These are phyloP conservation scores for Pelecanoides urinatrix DNA, from an alignment of 2,113 vertebrate species.

Conservation along the genomic window DNA sequence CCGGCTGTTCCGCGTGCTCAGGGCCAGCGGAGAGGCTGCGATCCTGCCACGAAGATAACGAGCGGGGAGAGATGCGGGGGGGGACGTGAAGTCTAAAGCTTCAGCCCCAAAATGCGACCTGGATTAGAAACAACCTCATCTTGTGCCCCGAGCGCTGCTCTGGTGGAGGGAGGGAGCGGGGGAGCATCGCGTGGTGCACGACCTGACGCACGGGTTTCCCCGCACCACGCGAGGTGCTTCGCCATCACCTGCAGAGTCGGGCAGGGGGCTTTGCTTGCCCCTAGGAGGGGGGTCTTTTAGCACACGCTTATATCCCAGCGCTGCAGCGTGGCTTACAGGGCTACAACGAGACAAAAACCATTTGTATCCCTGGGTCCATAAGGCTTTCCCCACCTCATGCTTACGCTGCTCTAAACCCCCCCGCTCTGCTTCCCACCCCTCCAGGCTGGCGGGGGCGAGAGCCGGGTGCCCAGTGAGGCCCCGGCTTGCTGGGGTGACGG, in stretches of 20 bases:
- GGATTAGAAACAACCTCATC: not conserved
- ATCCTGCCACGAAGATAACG: accelerated
- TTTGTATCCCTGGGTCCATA: not conserved
- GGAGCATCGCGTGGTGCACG: accelerated
- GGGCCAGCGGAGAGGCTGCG: not conserved
- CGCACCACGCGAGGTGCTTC: not conserved
- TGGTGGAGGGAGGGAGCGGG: not conserved
- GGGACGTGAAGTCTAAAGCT: not conserved
- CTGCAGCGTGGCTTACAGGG: not conserved
- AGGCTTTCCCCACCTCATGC: no score
- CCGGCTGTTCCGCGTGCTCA: accelerated
- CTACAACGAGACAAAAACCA: accelerated
- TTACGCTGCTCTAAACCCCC: not conserved
- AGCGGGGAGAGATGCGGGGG: not conserved
- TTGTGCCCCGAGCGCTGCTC: not conserved
- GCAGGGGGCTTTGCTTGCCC: not conserved
- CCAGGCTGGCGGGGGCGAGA: no score
- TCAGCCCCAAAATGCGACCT: not conserved
- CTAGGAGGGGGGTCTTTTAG: not conserved
- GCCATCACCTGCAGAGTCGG: accelerated
- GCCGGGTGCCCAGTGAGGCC: not conserved
- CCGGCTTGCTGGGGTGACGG: no score
- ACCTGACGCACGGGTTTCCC: not conserved
- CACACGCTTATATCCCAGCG: accelerated
- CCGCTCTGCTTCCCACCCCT: not conserved